Base-by-base conservation (phyloP, 2,888 invertebrate genomes). In the Listrodromus nycthemerus region DNA sequence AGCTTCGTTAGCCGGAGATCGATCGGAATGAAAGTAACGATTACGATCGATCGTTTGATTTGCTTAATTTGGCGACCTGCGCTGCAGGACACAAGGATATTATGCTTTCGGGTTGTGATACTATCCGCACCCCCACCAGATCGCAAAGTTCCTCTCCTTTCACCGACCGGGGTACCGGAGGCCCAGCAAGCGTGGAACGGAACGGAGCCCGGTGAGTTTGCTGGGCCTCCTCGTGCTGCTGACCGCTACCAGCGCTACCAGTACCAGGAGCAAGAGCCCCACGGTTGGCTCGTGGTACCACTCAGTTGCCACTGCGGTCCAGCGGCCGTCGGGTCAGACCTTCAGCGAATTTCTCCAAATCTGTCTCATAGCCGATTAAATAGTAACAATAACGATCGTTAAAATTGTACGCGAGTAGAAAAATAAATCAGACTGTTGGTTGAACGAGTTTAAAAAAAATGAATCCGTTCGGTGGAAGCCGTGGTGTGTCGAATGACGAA, bases 261-360 rank as follows among this genome's bases (percentile, higher is more conserved):
- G 66, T 85, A 86, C 82, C 83, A 85, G 83, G 82, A 82, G 86
- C 84, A 80, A 82, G 84, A 84, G 77, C 82, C 85, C 83, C 80
- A 74, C 79, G 81, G 77, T 79, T 82, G 75, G 80, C 83, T 77
- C 83, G 41, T 41, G 85, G 86, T 83, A 82, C 81, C 85, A 86
- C 87, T 88, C 90, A 89, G 90, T 90, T 88, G 86, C 87, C 86
- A 86, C 86, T 86, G 87, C 86, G 89, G 88, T 89, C 89, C 89
- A 89, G 90, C 85, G 83, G 86, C 82, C 81, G 87, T 82, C 85
- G 83, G 86, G 69, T 86, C 84, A 82, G 52, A 69, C 71, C 33
- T 71, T 52, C 27, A 16, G 63, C 45, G 55, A 52, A 79, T 70
- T 79, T 50, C 30, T 19, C 45, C 8, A 30, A 19, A 27, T 30